Percentiles rank a stretch among this genome's conserved stretches.
phyloP scores from a whole-genome alignment of 2,113 vertebrate species.

The Thunnus maccoyii region DNA sequence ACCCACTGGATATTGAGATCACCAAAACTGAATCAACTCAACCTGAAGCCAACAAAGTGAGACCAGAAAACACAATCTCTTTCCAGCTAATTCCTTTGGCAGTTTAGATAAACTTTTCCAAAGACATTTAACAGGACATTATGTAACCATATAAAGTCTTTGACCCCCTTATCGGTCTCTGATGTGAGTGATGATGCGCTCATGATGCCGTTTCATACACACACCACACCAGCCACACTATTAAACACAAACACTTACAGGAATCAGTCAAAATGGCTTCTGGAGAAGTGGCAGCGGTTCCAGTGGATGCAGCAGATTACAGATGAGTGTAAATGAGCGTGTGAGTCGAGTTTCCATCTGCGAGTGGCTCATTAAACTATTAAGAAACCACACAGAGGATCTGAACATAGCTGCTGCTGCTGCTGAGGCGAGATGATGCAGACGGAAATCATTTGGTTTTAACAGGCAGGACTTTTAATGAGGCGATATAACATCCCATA shows the following conservation, averaged over 20 bases:
- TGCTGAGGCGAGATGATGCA: not conserved
- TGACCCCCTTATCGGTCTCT: not conserved
- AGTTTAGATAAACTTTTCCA: not conserved
- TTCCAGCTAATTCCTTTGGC: not conserved
- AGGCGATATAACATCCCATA: no score
- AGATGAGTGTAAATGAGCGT: constrained; percentile 32
- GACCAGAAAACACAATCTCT: not conserved
- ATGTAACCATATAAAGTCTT: not conserved
- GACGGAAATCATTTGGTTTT: not conserved
- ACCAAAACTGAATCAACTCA: not conserved
- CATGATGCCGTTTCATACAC: not conserved
- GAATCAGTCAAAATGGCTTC: constrained; percentile 17
- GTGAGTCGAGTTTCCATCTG: constrained; percentile 21
- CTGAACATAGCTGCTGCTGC: constrained; percentile 10
- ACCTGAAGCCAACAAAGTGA: constrained; percentile 3
- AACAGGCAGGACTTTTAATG: not conserved
- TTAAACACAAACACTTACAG: constrained; percentile 24
- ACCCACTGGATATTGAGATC: no score
- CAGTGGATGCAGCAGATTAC: constrained; percentile 9
- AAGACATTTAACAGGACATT: not conserved
- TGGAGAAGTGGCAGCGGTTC: constrained; percentile 4
- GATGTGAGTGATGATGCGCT: not conserved
- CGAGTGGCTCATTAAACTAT: constrained; percentile 35
- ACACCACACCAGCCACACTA: not conserved
- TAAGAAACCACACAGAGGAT: constrained; percentile 39